phyloP scores from a whole-genome alignment of 2,113 vertebrate species.

The Triplophysa dalaica region DNA sequence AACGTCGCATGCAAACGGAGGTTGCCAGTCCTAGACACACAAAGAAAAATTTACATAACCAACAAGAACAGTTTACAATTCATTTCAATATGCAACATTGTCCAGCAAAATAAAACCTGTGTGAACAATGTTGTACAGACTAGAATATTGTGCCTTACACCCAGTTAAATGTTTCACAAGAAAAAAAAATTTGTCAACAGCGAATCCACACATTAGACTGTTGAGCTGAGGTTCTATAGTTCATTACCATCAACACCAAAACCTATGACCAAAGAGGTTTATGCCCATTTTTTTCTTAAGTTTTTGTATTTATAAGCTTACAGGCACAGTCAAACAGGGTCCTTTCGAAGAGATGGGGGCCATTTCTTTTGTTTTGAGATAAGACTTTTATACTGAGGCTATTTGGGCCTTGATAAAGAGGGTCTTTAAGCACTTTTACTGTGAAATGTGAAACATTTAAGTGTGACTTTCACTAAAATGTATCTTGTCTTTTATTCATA shows the following conservation, averaged over 20 bases:
- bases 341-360: conserved; percentile 6
- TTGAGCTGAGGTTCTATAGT: background rate
- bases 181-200: background rate
- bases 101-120: background rate
- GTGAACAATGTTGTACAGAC: background rate
- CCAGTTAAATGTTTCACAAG: background rate
- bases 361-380: conserved; percentile 3
- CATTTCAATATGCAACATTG: background rate
- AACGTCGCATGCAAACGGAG: conserved; percentile 95
- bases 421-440: background rate
- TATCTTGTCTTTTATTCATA: background rate
- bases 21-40: conserved; percentile 89
- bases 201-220: background rate
- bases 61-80: background rate
- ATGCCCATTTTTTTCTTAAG: background rate
- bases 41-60: conserved; percentile 17
- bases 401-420: background rate
- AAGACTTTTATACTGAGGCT: background rate
- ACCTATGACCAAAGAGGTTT: background rate
- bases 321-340: conserved; percentile 2
- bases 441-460: background rate
- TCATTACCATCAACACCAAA: background rate
- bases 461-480: background rate
- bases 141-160: background rate
- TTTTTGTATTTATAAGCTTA: background rate